Evolutionary conservation across 2,797 vertebrate species (phyloP).

Genomic region (Anabas testudineus): DNA sequence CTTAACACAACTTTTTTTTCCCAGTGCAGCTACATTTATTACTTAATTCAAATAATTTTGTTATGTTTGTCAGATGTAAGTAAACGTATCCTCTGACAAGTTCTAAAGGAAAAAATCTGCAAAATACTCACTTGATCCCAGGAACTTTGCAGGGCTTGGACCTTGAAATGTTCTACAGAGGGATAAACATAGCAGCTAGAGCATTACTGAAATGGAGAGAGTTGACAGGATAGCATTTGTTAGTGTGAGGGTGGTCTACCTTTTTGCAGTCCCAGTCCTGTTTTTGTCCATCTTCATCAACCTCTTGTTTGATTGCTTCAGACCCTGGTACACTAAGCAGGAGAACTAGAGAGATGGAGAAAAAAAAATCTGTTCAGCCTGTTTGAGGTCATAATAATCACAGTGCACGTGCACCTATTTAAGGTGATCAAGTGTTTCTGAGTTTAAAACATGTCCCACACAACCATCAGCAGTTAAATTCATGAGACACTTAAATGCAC

Average conservation of each 20-base stretch:
- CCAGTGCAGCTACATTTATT: constrained; percentile 2
- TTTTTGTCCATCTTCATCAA: constrained; percentile 86
- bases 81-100: constrained; percentile 4
- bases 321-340: constrained; percentile 91
- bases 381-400: constrained; percentile 42
- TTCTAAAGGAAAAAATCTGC: background rate
- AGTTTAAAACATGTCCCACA: constrained; percentile 31
- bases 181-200: constrained; percentile 11
- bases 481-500: constrained; percentile 20
- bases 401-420: constrained; percentile 27
- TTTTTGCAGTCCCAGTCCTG: constrained; percentile 93
- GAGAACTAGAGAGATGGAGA: constrained; percentile 82
- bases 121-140: constrained; percentile 92
- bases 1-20: background rate
- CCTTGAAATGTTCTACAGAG: constrained; percentile 85
- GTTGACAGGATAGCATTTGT: background rate
- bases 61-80: constrained; percentile 2
- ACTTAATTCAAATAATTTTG: background rate
- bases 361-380: constrained; percentile 29
- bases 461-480: constrained; percentile 30
- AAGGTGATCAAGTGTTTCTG: constrained; percentile 12
- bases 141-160: constrained; percentile 94
- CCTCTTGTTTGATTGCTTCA: constrained; percentile 86
- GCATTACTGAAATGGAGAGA: background rate
- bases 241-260: constrained; percentile 72